These are phyloP conservation scores for Microplitis mediator DNA, from an alignment of 1,140 invertebrate genomes.

Conservation along the genomic window DNA sequence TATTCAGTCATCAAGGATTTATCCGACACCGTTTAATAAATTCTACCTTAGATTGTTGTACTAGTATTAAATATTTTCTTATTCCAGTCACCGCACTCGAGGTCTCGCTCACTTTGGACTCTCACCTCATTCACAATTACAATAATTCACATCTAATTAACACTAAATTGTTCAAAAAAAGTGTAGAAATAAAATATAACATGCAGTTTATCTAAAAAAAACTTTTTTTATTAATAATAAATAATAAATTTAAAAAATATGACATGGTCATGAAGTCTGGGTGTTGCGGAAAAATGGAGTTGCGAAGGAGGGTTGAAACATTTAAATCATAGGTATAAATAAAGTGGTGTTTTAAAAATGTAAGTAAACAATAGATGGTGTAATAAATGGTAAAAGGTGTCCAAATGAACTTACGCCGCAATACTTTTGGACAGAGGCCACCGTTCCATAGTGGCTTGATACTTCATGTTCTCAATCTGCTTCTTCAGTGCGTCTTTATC, in stretches of 20 bases:
- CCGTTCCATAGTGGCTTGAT: constrained; percentile 93
- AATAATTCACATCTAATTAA: not conserved
- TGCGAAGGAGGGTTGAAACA: too few relatives aligned
- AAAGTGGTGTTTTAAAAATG: not conserved
- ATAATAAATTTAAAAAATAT: too few relatives aligned
- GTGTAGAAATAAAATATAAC: not conserved
- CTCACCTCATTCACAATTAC: not conserved
- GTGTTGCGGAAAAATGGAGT: too few relatives aligned
- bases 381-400: not conserved
- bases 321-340: not conserved
- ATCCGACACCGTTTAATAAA: not conserved
- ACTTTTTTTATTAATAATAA: too few relatives aligned
- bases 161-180: not conserved
- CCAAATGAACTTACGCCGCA: constrained; percentile 81
- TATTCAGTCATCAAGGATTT: not conserved
- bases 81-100: not conserved
- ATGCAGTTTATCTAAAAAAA: too few relatives aligned
- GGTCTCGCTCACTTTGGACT: not conserved
- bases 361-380: not conserved
- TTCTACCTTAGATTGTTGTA: not conserved
- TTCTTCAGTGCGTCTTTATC: constrained; percentile 96
- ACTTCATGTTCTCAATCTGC: constrained; percentile 97
- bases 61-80: not conserved
- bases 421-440: constrained; percentile 93
- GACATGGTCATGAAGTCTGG: too few relatives aligned